Percentiles rank a stretch among this genome's conserved stretches.
Conservation (phyloP, 2,113 vertebrate genomes). For the Caracal caracal region DNA sequence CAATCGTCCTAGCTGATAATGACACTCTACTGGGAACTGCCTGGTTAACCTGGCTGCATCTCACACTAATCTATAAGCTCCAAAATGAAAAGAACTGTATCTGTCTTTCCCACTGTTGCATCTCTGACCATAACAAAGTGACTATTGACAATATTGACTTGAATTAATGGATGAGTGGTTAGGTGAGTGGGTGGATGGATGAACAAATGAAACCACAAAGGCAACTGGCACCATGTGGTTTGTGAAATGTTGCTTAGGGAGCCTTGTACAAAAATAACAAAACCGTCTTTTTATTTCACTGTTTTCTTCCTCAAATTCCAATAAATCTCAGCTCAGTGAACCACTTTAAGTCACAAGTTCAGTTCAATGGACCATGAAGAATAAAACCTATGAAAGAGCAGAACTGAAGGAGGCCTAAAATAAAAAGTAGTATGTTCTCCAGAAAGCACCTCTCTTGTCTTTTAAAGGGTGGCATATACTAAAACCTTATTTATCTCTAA, state of each 20-base stretch:
- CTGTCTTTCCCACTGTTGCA: neutral
- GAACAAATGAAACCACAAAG: neutral
- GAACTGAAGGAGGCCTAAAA: slow-evolving; percentile 72
- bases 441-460: slow-evolving; percentile 26
- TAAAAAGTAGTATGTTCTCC: slow-evolving; percentile 76
- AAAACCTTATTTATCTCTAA: slow-evolving; percentile 35
- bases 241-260: slow-evolving; percentile 10
- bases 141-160: neutral
- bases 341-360: slow-evolving; percentile 69
- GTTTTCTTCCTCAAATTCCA: slow-evolving; percentile 51
- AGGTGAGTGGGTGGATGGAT: neutral
- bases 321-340: slow-evolving; percentile 64
- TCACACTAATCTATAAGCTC: neutral
- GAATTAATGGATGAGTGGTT: neutral
- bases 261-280: slow-evolving; percentile 51
- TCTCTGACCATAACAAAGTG: neutral
- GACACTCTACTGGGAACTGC: neutral
- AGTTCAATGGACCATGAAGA: slow-evolving; percentile 73
- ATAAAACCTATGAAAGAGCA: slow-evolving; percentile 78
- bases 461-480: slow-evolving; percentile 1
- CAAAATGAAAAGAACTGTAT: neutral
- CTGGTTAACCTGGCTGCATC: neutral
- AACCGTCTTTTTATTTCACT: slow-evolving; percentile 54
- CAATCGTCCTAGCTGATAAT: neutral
- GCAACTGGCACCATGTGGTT: slow-evolving; percentile 10